Evolutionary conservation across 2,888 invertebrate species (phyloP).

Genomic region (Xestia sexstrigata): DNA sequence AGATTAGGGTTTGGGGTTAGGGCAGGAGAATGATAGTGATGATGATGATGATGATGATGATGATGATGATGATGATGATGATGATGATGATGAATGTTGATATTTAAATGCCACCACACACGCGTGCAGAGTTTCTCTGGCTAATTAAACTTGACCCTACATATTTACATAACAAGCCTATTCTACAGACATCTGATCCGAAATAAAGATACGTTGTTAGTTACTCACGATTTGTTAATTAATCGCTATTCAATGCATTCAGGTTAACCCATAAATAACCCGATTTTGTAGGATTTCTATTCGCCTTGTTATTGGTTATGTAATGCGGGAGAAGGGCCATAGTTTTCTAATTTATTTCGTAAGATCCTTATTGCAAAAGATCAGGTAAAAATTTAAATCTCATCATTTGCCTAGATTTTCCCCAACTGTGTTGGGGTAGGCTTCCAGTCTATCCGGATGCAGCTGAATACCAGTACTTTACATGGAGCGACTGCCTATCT

Average conservation of each 20-base stretch:
- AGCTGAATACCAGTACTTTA: too few species aligned
- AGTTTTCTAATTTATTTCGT: constrained; percentile 4
- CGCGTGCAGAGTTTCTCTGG: neutral
- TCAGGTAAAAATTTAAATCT: neutral
- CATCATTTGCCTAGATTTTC: too few species aligned
- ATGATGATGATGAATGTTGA: too few species aligned
- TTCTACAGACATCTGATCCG: constrained; percentile 11
- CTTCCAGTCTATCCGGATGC: too few species aligned
- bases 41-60: too few species aligned
- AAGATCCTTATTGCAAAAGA: neutral
- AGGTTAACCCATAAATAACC: constrained; percentile 18
- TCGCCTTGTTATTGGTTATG: neutral
- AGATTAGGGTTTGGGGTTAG: neutral
- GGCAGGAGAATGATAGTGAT: neutral
- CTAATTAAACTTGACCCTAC: neutral
- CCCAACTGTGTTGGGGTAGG: too few species aligned
- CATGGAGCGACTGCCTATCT: too few species aligned
- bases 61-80: neutral
- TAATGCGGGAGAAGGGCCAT: constrained; percentile 22
- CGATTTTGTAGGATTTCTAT: neutral
- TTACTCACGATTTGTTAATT: constrained; percentile 44
- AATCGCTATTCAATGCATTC: constrained; percentile 46
- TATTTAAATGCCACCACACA: neutral
- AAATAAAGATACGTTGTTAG: constrained; percentile 25
- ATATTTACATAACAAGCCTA: constrained; percentile 31